Evolutionary conservation across 2,888 invertebrate species (phyloP).

Genomic region (Pelosia muscerda): DNA sequence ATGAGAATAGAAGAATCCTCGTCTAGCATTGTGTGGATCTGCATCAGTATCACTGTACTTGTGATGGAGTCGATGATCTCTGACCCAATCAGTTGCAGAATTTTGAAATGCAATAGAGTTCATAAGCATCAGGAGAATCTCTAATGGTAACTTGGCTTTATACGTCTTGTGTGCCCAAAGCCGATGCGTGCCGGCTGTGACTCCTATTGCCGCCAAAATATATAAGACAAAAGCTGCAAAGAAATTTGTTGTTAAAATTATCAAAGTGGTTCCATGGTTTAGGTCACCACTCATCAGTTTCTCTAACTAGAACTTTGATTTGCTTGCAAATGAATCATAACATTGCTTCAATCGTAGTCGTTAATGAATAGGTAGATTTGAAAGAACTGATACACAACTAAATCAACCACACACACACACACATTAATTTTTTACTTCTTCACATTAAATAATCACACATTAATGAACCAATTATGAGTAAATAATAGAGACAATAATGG

Average conservation of each 20-base stretch:
- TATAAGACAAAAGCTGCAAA: conserved; percentile 52
- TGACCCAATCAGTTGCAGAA: conserved; percentile 86
- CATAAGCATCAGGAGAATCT: conserved; percentile 63
- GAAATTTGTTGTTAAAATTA: background rate
- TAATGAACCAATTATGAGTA: too few species aligned
- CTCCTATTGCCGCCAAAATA: conserved; percentile 54
- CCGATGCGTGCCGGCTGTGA: conserved; percentile 65
- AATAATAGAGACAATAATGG: too few species aligned
- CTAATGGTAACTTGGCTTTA: conserved; percentile 62
- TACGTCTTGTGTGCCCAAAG: conserved; percentile 64
- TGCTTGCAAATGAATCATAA: too few species aligned
- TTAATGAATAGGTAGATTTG: too few species aligned
- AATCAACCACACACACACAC: too few species aligned
- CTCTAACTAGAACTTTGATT: background rate
- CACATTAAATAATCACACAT: too few species aligned
- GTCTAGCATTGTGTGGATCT: conserved; percentile 90
- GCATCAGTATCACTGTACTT: conserved; percentile 85
- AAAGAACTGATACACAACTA: too few species aligned
- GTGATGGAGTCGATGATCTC: conserved; percentile 90
- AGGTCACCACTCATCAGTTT: background rate
- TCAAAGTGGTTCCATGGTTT: too few species aligned
- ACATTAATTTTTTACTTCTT: too few species aligned
- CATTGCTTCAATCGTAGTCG: too few species aligned
- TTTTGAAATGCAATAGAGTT: conserved; percentile 77
- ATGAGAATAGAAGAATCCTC: conserved; percentile 95